A percentile compares a stretch with the other conserved stretches of the same genome.
Conservation (phyloP, 2,113 vertebrate species). For the Myocastor coypus region DNA sequence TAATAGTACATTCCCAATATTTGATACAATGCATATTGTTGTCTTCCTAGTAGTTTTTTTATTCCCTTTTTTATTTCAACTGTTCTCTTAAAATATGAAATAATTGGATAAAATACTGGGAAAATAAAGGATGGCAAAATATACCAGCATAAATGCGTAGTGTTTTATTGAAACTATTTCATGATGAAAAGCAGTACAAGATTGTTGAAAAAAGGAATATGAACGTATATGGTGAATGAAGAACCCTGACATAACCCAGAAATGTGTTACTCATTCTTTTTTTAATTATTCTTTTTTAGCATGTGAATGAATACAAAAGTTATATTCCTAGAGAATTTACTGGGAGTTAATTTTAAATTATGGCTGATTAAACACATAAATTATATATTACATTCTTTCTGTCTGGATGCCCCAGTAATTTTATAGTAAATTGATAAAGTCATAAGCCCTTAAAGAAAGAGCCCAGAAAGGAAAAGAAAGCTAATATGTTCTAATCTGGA, state of each 20-base stretch:
- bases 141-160: neutral
- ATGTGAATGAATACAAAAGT: conserved; percentile 8
- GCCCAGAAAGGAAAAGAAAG: neutral
- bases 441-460: neutral
- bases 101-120: conserved; percentile 13
- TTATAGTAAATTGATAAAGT: neutral
- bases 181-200: neutral
- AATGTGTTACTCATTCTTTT: neutral
- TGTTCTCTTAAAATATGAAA: neutral
- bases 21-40: too few relatives aligned
- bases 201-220: neutral
- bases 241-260: neutral
- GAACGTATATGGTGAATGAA: conserved; percentile 1
- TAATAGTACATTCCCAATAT: too few relatives aligned
- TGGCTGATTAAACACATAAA: neutral
- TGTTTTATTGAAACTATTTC: conserved; percentile 47
- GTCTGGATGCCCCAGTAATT: neutral
- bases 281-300: neutral
- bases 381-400: conserved; percentile 37
- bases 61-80: conserved; percentile 28
- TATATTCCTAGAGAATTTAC: neutral
- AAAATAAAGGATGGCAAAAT: neutral
- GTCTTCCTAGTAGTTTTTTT: neutral
- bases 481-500: neutral
- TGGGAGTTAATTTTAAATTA: conserved; percentile 37